A percentile compares a stretch with the other conserved stretches of the same genome.
Evolutionary conservation across 1,140 invertebrate genomes (phyloP).

Genomic region (Dendroctonus valens): DNA sequence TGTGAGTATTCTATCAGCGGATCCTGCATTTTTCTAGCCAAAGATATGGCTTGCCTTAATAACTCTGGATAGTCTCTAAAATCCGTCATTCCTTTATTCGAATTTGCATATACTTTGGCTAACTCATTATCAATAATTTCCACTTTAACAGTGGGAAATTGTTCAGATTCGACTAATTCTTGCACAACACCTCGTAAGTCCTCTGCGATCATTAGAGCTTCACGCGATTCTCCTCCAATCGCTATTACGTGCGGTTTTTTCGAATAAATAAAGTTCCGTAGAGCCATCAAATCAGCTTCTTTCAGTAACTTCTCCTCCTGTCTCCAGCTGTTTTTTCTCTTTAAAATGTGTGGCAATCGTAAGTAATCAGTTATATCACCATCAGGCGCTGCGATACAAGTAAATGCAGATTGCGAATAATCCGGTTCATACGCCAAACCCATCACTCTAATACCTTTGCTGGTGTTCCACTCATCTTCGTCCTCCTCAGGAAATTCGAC

Average conservation of each 20-base stretch:
- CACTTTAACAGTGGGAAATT: slow-evolving; percentile 83
- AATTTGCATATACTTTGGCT: slow-evolving; percentile 87
- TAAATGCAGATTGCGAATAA: slow-evolving; percentile 83
- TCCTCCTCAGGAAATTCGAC: slow-evolving; percentile 79
- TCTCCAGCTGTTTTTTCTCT: slow-evolving; percentile 73
- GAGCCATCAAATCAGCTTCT: slow-evolving; percentile 75
- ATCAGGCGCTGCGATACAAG: slow-evolving; percentile 81
- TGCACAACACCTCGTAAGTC: slow-evolving; percentile 79
- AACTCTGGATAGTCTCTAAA: slow-evolving; percentile 89
- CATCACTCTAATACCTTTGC: slow-evolving; percentile 80
- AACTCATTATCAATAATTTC: slow-evolving; percentile 94
- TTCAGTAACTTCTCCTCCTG: slow-evolving; percentile 72
- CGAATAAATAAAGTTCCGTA: slow-evolving; percentile 82
- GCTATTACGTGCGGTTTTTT: slow-evolving; percentile 95
- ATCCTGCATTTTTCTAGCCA: slow-evolving; percentile 91
- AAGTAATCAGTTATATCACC: slow-evolving; percentile 92
- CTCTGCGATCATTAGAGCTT: slow-evolving; percentile 80
- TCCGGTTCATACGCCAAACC: slow-evolving; percentile 86
- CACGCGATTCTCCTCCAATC: slow-evolving; percentile 87
- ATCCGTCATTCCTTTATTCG: slow-evolving; percentile 80
- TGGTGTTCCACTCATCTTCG: slow-evolving; percentile 87
- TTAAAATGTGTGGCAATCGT: slow-evolving; percentile 79
- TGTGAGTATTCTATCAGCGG: slow-evolving; percentile 95
- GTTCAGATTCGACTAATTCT: slow-evolving; percentile 77
- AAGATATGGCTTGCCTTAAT: slow-evolving; percentile 86